These are phyloP conservation scores for Larimichthys polyactis DNA, from an alignment of 2,113 vertebrate species.

Conservation along the genomic window DNA sequence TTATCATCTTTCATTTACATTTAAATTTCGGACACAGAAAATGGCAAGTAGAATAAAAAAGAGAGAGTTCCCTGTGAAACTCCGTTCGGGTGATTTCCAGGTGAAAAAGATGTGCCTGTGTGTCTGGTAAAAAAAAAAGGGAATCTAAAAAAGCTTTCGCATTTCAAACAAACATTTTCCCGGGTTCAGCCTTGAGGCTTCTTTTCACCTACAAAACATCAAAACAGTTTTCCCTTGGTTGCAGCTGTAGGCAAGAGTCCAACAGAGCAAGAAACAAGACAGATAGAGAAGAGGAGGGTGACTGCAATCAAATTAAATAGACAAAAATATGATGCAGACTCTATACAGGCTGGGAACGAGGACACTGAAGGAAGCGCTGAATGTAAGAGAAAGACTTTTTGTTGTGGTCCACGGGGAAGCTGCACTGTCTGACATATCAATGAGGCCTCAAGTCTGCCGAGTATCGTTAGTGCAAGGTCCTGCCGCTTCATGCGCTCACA, in stretches of 20 bases:
- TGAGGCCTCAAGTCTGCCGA: slow-evolving; percentile 18
- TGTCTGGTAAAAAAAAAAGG: not conserved
- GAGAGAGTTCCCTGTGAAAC: not conserved
- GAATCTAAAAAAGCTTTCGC: not conserved
- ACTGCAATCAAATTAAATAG: slow-evolving; percentile 10
- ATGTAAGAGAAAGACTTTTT: not conserved
- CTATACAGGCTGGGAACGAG: slow-evolving; percentile 5
- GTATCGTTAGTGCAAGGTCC: slow-evolving; percentile 31
- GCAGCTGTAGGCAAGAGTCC: slow-evolving; percentile 2
- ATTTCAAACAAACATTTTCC: slow-evolving; percentile 4
- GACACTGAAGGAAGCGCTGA: not conserved
- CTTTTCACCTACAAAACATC: slow-evolving; percentile 21
- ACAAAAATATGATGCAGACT: slow-evolving; percentile 7
- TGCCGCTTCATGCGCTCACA: slow-evolving; percentile 13
- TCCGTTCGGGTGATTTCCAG: slow-evolving; percentile 16
- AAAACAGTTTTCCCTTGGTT: not conserved
- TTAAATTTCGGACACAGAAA: not conserved
- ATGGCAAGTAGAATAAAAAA: not conserved
- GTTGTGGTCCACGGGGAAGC: not conserved
- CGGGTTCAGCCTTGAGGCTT: slow-evolving; percentile 1
- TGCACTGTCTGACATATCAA: slow-evolving; percentile 32
- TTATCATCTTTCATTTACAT: not conserved
- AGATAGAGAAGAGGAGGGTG: not conserved
- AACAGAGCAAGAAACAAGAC: slow-evolving; percentile 9
- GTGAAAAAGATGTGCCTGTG: slow-evolving; percentile 12